phyloP scores from a whole-genome alignment of 2,888 invertebrate species.

The Leucophenga montana region DNA sequence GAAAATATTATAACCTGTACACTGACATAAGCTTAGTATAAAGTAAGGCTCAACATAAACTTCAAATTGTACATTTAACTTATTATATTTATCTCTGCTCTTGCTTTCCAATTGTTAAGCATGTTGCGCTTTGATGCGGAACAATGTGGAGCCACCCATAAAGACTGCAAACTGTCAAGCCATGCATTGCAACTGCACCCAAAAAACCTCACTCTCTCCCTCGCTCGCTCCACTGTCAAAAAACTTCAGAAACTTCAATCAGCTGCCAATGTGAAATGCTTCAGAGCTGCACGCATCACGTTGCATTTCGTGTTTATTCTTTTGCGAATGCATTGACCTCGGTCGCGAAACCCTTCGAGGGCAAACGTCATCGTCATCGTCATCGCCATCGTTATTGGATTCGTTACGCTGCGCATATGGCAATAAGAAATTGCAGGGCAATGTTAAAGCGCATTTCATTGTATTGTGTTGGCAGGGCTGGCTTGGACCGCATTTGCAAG shows the following conservation, averaged over 20 bases:
- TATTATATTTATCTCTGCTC: too few relatives aligned
- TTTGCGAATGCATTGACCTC: background rate
- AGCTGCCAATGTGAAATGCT: background rate
- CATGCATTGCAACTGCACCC: background rate
- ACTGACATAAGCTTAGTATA: too few relatives aligned
- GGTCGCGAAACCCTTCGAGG: constrained; percentile 6
- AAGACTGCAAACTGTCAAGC: constrained; percentile 8
- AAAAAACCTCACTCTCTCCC: background rate
- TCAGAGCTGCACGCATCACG: background rate
- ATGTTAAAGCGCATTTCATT: constrained; percentile 1
- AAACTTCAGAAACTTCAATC: constrained; percentile 9
- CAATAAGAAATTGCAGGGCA: constrained; percentile 8
- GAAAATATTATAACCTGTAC: too few relatives aligned
- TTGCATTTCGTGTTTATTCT: background rate
- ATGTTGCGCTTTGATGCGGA: background rate
- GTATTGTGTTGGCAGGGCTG: background rate
- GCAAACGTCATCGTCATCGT: background rate
- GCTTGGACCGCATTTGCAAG: constrained; percentile 54
- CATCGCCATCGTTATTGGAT: background rate
- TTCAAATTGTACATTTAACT: too few relatives aligned
- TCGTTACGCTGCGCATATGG: constrained; percentile 15
- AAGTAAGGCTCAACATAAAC: too few relatives aligned
- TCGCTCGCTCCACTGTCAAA: background rate
- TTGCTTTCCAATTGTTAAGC: too few relatives aligned
- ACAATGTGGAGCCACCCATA: background rate